Evolutionary conservation across 2,113 vertebrate species (phyloP).

Genomic region (Zosterops hypoxanthus): DNA sequence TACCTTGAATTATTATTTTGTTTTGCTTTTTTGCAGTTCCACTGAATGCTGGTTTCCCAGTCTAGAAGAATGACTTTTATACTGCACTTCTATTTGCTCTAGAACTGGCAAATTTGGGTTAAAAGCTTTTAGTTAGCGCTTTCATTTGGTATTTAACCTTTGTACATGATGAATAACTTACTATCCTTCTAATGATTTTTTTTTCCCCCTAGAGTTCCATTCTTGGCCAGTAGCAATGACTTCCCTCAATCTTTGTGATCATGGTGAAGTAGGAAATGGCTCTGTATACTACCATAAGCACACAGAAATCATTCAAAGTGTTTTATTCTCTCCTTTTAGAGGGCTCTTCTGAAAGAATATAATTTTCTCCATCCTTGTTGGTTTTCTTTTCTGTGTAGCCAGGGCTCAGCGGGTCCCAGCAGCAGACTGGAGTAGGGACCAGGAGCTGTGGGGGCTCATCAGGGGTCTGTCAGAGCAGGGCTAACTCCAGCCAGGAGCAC

Average conservation of each 20-base stretch:
- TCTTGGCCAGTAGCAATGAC: background rate
- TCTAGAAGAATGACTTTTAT: background rate
- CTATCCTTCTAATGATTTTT: background rate
- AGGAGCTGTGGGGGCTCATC: background rate
- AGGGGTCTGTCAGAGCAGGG: background rate
- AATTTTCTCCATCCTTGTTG: background rate
- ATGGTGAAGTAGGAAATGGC: background rate
- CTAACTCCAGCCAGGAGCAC: background rate
- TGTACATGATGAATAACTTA: background rate
- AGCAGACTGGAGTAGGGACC: fast-evolving
- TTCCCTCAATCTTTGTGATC: background rate
- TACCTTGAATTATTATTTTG: background rate
- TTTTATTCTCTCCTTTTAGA: background rate
- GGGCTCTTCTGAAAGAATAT: background rate
- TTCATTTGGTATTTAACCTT: background rate
- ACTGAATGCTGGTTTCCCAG: background rate
- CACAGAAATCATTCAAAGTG: background rate
- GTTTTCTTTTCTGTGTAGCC: background rate
- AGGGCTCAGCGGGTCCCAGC: fast-evolving
- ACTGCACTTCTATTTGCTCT: background rate
- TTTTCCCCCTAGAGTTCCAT: background rate
- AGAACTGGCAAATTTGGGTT: background rate
- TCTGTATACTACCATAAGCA: background rate
- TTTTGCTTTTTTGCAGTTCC: background rate
- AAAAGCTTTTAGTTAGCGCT: background rate